Evolutionary conservation across 2,113 vertebrate species (phyloP), one percentile per base, ranked within the genome.

Genomic region (Petrocephalus zakoni): DNA sequence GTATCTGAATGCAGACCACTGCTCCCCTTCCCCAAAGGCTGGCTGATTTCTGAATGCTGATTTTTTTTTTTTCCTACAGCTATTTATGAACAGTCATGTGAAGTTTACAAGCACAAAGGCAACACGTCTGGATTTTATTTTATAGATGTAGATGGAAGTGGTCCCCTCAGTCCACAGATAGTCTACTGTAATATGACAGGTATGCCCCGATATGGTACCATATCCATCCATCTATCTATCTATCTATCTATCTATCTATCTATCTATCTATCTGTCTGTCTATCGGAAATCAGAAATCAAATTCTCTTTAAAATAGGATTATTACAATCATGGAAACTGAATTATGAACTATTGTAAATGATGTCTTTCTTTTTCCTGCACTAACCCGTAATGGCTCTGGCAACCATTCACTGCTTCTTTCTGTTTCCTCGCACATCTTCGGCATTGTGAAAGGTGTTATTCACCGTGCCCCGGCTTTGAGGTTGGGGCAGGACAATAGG

Each of bases 141-240:
- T 92, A 93, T 99, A 37, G 98, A 99, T 91, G 94, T 96, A 90
- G 98, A 99, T 92, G 97, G 98, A 94, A 99, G 98, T 90, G 98
- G 98, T 9, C 96, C 97, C 55, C 93, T 98, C 91, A 93, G 92
- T 88, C 96, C 97, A 0, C 97, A 97, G 93, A 95, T 96, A 25
- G 94, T 98, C 4, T 98, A 97, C 93, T 99, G 98, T 94, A 97
- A 99, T 93, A 98, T 99, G 97, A 97, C 97, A 94, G 98, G 98
- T 99, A 93, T 47, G 75, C 5, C 61, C 25, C n/a, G 22, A 64
- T 64, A 10, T 22, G 21, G 10, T 85, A 46, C 19, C 10, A 13
- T 37, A 37, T 78, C 34, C 22, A 37, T 81, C 75, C 21, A 37
- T 81, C 75, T 46, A 37, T 81, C 64, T 68, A 25, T 68, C 64